Conservation (phyloP, 2,113 vertebrate genomes). For the Sitta europaea region DNA sequence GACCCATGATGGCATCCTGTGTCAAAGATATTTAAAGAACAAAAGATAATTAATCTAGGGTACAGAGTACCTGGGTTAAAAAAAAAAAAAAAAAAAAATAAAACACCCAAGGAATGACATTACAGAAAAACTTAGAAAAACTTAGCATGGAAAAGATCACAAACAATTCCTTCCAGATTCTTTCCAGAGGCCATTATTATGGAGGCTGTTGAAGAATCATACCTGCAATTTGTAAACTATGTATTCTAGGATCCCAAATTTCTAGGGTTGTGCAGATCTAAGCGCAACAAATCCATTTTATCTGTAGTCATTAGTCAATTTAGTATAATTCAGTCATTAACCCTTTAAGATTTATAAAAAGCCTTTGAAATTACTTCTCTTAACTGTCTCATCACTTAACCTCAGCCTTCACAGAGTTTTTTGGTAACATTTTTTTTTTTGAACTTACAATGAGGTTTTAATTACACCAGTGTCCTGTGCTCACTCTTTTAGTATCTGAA, state of each 20-base stretch:
- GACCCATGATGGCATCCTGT: neutral
- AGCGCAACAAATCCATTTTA: neutral
- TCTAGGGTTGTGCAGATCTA: neutral
- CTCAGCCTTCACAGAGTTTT: neutral
- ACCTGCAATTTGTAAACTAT: neutral
- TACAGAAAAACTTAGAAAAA: neutral
- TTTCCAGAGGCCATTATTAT: neutral
- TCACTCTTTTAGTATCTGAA: neutral
- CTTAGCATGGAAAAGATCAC: neutral
- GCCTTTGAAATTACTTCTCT: neutral
- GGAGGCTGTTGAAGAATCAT: neutral
- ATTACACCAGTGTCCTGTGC: neutral
- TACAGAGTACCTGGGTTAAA: neutral
- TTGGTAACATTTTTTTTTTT: too few species aligned
- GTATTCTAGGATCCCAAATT: neutral
- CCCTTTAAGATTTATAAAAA: neutral
- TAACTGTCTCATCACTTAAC: neutral
- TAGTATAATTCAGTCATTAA: neutral
- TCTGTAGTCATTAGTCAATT: neutral
- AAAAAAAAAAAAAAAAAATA: neutral
- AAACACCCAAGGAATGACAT: neutral
- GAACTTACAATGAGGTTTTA: neutral
- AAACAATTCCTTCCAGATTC: accelerated
- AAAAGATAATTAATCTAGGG: neutral
- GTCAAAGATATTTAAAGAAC: neutral